Conservation (phyloP, 2,888 invertebrate species). For the Endomychus coccineus region DNA sequence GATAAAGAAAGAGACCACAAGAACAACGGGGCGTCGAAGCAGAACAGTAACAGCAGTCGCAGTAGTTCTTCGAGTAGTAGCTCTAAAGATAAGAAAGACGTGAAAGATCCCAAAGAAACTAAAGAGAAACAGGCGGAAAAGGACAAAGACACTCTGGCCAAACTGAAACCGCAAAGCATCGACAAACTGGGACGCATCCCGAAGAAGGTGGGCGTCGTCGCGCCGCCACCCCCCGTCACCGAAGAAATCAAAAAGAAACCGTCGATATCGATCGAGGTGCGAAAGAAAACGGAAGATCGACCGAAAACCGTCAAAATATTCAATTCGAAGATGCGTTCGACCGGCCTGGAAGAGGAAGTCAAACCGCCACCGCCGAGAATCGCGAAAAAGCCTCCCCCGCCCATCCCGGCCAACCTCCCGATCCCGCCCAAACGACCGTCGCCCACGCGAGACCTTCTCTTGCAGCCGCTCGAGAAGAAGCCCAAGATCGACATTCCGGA, state of each 20-base stretch:
- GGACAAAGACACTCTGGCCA: slow-evolving; percentile 60
- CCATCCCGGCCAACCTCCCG: slow-evolving; percentile 45
- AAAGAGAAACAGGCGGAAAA: slow-evolving; percentile 56
- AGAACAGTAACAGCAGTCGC: slow-evolving; percentile 26
- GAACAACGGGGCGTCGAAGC: slow-evolving; percentile 27
- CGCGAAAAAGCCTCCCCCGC: slow-evolving; percentile 51
- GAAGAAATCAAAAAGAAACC: slow-evolving; percentile 53
- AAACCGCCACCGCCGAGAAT: slow-evolving; percentile 77
- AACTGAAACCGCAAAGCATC: slow-evolving; percentile 58
- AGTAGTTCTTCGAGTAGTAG: slow-evolving; percentile 28
- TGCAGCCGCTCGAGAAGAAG: slow-evolving; percentile 69
- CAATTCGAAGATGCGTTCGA: slow-evolving; percentile 85
- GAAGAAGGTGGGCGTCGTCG: slow-evolving; percentile 57
- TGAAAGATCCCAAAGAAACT: slow-evolving; percentile 35
- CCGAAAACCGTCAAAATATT: slow-evolving; percentile 89
- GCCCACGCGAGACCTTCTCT: slow-evolving; percentile 33
- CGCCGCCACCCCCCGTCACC: slow-evolving; percentile 23
- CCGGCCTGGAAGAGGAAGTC: slow-evolving; percentile 80
- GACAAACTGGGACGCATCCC: slow-evolving; percentile 74
- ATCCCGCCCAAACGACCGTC: slow-evolving; percentile 40
- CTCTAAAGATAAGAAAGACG: slow-evolving; percentile 26
- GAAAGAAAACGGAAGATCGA: slow-evolving; percentile 63
- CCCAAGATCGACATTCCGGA: slow-evolving; percentile 58
- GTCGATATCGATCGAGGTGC: slow-evolving; percentile 74
- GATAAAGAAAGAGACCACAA: slow-evolving; percentile 54